Percentiles rank a stretch among this genome's conserved stretches.
phyloP scores from a whole-genome alignment of 1,140 invertebrate species.

The Ceratoteleas bidentatus region DNA sequence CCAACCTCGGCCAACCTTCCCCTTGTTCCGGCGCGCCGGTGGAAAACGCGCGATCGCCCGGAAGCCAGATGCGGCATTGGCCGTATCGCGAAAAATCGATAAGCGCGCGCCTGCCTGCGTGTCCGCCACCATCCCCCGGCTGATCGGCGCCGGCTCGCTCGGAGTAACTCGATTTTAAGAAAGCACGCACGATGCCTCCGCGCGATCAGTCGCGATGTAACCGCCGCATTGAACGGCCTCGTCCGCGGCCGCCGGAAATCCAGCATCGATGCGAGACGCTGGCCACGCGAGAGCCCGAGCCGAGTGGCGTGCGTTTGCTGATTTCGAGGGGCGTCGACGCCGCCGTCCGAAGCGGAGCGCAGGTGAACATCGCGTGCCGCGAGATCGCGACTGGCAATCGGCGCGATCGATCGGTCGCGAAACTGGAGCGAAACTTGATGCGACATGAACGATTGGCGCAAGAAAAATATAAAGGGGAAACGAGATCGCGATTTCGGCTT shows the following conservation, averaged over 20 bases:
- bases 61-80: conserved; percentile 46
- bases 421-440: not conserved
- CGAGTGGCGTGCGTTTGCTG: not conserved
- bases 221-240: conserved; percentile 77
- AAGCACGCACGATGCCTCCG: conserved; percentile 66
- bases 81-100: conserved; percentile 73
- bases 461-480: no score
- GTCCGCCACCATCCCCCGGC: conserved; percentile 41
- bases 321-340: not conserved
- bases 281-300: conserved; percentile 40
- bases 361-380: conserved; percentile 4
- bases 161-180: conserved; percentile 71
- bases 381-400: conserved; percentile 5
- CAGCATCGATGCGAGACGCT: conserved; percentile 73
- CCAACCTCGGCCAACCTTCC: conserved; percentile 60
- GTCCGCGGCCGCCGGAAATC: conserved; percentile 73
- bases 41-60: conserved; percentile 37
- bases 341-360: not conserved
- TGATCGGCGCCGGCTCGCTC: conserved; percentile 29
- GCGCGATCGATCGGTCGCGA: conserved; percentile 1
- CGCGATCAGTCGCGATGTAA: conserved; percentile 81
- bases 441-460: no score
- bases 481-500: no score
- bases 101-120: conserved; percentile 71
- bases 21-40: not conserved